These are phyloP conservation scores for Carollia perspicillata DNA, from an alignment of 2,113 vertebrate genomes.

Conservation along the genomic window DNA sequence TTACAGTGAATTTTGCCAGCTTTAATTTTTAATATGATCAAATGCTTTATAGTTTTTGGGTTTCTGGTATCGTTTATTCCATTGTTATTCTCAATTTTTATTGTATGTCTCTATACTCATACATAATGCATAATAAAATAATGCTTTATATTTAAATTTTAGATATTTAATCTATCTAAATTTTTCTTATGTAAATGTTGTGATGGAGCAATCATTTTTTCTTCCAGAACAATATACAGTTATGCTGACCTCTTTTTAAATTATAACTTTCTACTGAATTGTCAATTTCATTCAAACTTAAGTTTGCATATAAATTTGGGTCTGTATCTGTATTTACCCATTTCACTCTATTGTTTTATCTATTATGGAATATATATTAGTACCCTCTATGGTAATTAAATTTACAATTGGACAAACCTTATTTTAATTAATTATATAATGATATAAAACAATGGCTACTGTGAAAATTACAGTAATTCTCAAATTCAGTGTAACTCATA, in stretches of 20 bases:
- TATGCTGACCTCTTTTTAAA: background rate
- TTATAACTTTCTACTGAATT: background rate
- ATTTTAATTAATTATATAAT: background rate
- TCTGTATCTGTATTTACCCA: background rate
- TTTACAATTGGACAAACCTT: background rate
- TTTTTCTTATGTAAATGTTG: background rate
- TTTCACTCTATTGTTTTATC: background rate
- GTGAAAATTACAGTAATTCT: background rate
- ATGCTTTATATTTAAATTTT: background rate
- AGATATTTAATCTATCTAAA: background rate
- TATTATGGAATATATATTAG: background rate
- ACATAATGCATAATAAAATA: background rate
- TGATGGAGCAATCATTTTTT: background rate
- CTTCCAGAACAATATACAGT: background rate
- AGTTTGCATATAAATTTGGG: background rate
- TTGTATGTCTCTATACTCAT: background rate
- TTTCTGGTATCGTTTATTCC: background rate
- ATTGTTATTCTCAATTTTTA: background rate
- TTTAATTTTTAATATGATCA: background rate
- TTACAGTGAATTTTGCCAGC: background rate
- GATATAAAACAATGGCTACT: background rate
- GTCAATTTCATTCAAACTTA: background rate
- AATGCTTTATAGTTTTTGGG: background rate
- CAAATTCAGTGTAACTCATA: background rate
- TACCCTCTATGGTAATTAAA: background rate